These are phyloP conservation scores for Phylloscopus whistleri DNA, from an alignment of 2,113 vertebrate species.

Conservation along the genomic window DNA sequence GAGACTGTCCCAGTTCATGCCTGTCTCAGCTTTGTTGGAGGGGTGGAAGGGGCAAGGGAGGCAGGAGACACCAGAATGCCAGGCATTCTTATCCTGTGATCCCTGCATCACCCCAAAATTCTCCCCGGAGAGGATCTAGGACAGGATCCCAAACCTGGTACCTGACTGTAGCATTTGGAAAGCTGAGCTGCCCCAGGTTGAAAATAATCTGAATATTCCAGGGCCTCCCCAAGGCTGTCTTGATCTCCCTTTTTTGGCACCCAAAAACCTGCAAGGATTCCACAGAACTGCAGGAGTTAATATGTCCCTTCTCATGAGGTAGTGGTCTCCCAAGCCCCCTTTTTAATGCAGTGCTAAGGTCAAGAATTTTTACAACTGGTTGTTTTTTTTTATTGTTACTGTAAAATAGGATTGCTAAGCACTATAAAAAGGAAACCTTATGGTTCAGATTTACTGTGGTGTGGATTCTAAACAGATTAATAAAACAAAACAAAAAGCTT, in stretches of 20 bases:
- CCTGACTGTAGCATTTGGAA: neutral
- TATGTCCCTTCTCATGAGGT: neutral
- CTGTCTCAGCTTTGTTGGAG: neutral
- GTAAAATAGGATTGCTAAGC: conserved; percentile 51
- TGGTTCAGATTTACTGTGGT: conserved; percentile 47
- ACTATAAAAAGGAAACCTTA: conserved; percentile 61
- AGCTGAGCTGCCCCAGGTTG: rapidly evolving
- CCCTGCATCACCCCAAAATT: neutral
- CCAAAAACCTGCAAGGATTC: neutral
- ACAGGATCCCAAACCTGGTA: neutral
- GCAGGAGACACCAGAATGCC: neutral
- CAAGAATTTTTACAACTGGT: conserved; percentile 43
- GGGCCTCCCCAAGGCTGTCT: neutral
- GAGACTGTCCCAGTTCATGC: neutral
- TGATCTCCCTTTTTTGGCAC: neutral
- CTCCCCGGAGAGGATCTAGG: too few relatives aligned
- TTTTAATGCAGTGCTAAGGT: conserved; percentile 5
- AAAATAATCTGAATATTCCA: neutral
- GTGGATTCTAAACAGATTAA: conserved; percentile 59
- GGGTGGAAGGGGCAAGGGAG: neutral
- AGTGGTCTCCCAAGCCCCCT: neutral
- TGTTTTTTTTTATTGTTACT: conserved; percentile 63
- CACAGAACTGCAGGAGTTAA: neutral
- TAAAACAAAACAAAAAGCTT: conserved; percentile 63
- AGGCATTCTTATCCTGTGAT: neutral